A percentile compares a stretch with the other conserved stretches of the same genome.
These are phyloP conservation scores for Rynchops niger DNA, from an alignment of 2,113 vertebrate genomes.

Conservation along the genomic window DNA sequence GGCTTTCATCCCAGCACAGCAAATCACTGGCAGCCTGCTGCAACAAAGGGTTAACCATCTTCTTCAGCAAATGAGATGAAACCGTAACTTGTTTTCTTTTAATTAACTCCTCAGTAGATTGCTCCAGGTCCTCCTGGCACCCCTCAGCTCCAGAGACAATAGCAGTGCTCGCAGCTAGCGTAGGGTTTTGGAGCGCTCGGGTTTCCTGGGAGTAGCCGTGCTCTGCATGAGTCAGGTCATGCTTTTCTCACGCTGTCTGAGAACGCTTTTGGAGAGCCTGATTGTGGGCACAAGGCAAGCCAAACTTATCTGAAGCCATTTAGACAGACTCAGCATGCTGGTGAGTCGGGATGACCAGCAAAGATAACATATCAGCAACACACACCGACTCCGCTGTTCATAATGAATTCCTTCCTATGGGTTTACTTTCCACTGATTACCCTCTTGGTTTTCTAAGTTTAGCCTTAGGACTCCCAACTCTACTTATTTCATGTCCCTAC, in stretches of 20 bases:
- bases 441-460: neutral
- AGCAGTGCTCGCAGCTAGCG: neutral
- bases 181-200: neutral
- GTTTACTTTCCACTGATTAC: slow-evolving; percentile 1
- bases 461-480: neutral
- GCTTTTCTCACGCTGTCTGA: slow-evolving; percentile 45
- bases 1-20: slow-evolving; percentile 16
- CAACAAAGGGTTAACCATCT: slow-evolving; percentile 1
- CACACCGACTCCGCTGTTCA: neutral
- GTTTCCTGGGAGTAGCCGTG: neutral
- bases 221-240: slow-evolving; percentile 9
- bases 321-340: neutral
- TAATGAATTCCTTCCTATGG: slow-evolving; percentile 14
- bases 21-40: neutral
- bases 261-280: neutral
- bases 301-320: neutral
- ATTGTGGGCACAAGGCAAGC: neutral
- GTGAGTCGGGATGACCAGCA: neutral
- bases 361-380: neutral
- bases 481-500: neutral
- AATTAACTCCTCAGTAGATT: slow-evolving; percentile 63
- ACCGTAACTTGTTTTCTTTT: slow-evolving; percentile 61
- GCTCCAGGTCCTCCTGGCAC: slow-evolving; percentile 10
- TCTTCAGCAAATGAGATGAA: slow-evolving; percentile 25
- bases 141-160: slow-evolving; percentile 38